phyloP scores from a whole-genome alignment of 1,140 invertebrate species.

The Aphelenchoides besseyi region DNA sequence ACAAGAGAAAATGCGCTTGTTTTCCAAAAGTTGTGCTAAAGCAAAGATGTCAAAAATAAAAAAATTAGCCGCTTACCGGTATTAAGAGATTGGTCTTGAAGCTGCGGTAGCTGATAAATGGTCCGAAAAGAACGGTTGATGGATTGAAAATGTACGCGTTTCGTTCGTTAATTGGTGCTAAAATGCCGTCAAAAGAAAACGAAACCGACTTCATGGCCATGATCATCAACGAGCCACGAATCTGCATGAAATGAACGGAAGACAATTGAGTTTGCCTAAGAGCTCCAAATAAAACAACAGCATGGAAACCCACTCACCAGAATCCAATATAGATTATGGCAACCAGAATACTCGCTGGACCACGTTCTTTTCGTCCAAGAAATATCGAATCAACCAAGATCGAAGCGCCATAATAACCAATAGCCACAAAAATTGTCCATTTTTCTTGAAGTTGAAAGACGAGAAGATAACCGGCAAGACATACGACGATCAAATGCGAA shows the following conservation, averaged over 20 bases:
- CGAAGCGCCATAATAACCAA: slow-evolving; percentile 6
- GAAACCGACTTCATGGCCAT: slow-evolving; percentile 37
- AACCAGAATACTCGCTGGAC: neutral
- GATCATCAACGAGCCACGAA: slow-evolving; percentile 35
- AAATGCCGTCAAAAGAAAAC: slow-evolving; percentile 22
- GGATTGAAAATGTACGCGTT: slow-evolving; percentile 34
- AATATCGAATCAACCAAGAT: neutral
- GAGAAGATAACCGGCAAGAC: neutral
- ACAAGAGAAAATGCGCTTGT: neutral
- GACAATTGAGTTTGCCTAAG: slow-evolving; percentile 26
- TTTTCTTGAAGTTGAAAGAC: slow-evolving; percentile 9
- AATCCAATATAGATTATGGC: neutral
- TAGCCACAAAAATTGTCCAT: slow-evolving; percentile 17
- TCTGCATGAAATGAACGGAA: slow-evolving; percentile 23
- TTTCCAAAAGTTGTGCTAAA: slow-evolving; percentile 16
- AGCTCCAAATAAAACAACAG: neutral
- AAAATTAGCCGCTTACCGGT: slow-evolving; percentile 14
- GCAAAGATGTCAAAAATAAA: neutral
- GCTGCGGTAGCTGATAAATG: slow-evolving; percentile 18
- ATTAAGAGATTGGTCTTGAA: slow-evolving; percentile 18
- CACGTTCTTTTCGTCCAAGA: slow-evolving; percentile 6
- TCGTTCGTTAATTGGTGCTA: neutral
- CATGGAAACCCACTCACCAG: neutral
- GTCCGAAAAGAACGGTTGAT: slow-evolving; percentile 30
- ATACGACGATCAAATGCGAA: neutral